These are phyloP conservation scores for Peromyscus maniculatus DNA, from an alignment of 2,113 vertebrate species.

Conservation along the genomic window DNA sequence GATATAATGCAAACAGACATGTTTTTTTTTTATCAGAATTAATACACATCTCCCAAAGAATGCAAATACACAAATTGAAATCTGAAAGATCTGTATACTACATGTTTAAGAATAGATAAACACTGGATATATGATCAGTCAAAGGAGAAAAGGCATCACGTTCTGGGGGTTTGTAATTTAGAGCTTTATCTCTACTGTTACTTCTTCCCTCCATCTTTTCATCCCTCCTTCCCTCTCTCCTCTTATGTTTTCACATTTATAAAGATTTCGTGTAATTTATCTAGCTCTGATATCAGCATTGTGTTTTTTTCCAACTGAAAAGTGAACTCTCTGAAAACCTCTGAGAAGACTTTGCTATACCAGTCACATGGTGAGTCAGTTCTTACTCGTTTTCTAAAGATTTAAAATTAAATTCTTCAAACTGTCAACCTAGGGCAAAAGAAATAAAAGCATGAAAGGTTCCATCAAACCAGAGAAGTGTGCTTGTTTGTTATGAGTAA, in stretches of 20 bases:
- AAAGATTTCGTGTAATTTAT: background rate
- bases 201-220: background rate
- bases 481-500: background rate
- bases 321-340: background rate
- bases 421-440: background rate
- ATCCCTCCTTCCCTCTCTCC: no score
- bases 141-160: background rate
- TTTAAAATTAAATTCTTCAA: background rate
- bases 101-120: background rate
- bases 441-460: background rate
- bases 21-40: constrained; percentile 15
- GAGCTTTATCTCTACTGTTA: background rate
- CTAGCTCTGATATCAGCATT: background rate
- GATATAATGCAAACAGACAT: background rate
- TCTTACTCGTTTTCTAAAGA: background rate
- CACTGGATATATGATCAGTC: background rate
- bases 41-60: background rate
- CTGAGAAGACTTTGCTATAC: no score
- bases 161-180: background rate
- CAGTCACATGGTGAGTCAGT: background rate
- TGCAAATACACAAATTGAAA: background rate
- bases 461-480: background rate
- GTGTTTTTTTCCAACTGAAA: background rate
- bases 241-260: background rate
- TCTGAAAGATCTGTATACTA: background rate